These are phyloP conservation scores for Luperina nickerlii DNA, from an alignment of 2,888 invertebrate species.

Conservation along the genomic window DNA sequence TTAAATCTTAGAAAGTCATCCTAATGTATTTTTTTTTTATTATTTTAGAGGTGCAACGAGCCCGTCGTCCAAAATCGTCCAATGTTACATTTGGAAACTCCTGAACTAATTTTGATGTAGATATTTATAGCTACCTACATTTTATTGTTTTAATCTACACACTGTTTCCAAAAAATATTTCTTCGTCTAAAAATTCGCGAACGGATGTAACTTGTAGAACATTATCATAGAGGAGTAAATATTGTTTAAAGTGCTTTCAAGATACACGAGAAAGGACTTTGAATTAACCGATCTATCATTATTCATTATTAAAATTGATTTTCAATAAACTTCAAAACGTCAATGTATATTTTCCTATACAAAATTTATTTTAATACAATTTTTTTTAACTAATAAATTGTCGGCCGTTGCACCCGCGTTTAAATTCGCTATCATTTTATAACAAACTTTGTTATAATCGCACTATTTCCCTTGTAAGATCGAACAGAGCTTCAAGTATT, in stretches of 20 bases:
- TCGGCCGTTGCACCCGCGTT: constrained; percentile 57
- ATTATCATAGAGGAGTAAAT: constrained; percentile 32
- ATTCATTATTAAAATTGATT: constrained; percentile 19
- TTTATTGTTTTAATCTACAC: constrained; percentile 6
- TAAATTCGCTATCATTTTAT: constrained; percentile 54
- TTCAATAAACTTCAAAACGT: constrained; percentile 19
- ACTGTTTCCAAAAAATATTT: background rate
- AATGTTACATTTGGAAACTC: constrained; percentile 28
- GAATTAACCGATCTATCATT: constrained; percentile 18
- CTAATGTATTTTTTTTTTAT: constrained; percentile 35
- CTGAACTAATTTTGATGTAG: constrained; percentile 17
- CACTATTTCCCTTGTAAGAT: background rate
- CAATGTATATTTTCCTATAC: constrained; percentile 56
- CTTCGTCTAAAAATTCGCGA: constrained; percentile 19
- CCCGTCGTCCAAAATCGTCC: background rate
- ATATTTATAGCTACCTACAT: constrained; percentile 21
- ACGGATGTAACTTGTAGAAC: constrained; percentile 6
- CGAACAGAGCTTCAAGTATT: constrained; percentile 21
- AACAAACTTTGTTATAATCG: constrained; percentile 13
- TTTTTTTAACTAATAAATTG: constrained; percentile 45
- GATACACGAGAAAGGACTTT: constrained; percentile 3
- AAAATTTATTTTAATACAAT: constrained; percentile 56
- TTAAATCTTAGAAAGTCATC: constrained; percentile 32
- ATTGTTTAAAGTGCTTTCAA: constrained; percentile 13
- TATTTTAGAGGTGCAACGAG: constrained; percentile 62